These are phyloP conservation scores for Telmatochromis bifrenatus DNA, from an alignment of 2,113 vertebrate genomes.

Conservation along the genomic window DNA sequence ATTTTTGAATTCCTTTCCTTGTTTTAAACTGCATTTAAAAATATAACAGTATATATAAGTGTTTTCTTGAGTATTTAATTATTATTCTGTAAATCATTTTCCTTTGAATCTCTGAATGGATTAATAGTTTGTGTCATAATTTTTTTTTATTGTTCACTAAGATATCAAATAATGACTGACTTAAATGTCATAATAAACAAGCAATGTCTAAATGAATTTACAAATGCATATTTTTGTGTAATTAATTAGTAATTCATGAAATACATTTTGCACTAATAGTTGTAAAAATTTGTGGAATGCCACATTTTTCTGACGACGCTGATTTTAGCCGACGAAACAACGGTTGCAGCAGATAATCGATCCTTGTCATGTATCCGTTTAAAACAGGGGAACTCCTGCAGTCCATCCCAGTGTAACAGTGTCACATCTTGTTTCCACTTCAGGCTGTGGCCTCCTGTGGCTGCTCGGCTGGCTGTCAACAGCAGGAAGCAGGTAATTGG, in stretches of 20 bases:
- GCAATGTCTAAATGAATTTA: not conserved
- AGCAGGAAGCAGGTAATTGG: not conserved
- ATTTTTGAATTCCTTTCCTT: too few relatives aligned
- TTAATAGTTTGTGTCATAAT: not conserved
- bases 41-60: too few relatives aligned
- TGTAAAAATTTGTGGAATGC: not conserved
- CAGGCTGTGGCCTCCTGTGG: not conserved
- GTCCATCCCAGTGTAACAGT: not conserved
- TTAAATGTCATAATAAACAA: not conserved
- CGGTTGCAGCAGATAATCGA: not conserved
- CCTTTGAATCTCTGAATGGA: fast-evolving
- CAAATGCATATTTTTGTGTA: not conserved
- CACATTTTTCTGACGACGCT: not conserved
- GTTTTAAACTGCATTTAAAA: too few relatives aligned
- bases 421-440: not conserved
- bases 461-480: not conserved
- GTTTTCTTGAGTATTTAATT: not conserved
- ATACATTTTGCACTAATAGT: not conserved
- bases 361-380: not conserved
- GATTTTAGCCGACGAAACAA: not conserved
- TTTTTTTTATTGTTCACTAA: not conserved
- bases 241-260: not conserved
- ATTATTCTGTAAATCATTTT: not conserved
- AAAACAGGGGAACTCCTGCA: not conserved
- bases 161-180: not conserved